Base-by-base conservation (phyloP, 2,888 invertebrate genomes). In the Melikaiella ostensackeni region DNA sequence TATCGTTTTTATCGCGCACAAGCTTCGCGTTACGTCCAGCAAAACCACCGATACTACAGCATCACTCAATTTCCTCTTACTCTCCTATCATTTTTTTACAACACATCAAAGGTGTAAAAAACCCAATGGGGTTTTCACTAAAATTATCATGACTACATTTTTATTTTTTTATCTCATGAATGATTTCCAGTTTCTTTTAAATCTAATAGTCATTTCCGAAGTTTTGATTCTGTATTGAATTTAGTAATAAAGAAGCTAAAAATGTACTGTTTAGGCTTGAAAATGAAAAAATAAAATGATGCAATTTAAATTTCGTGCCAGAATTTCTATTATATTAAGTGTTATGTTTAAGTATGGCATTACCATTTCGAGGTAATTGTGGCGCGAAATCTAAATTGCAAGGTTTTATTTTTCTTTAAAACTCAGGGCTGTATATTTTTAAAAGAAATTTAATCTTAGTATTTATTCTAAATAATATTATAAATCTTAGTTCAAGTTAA, bases 1-100 rank as follows among this genome's bases (percentile, higher is more conserved):
- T 90, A 87, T 89, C 86, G 86, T 88, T 87, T 87, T 87, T 84
- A 85, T 84, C 86, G 88, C 89, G 89, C 90, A 90, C 91, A 89
- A 90, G 89, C 87, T 89, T 91, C 88, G 84, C 85, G 80, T 79
- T 76, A 80, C 77, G 78, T 66, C 64, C n/a, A 9, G 33, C n/a
- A 63, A 62, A 63, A 63, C n/a, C 35, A n/a, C 19, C 13, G 21
- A 63, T 63, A 35, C 63, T 33, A 13, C n/a, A 35, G 19, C 9
- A 63, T 63, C 35, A 38, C 35, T 63, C 33, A 16, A 21, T 57
- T 62, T 62, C 35, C n/a, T 33, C n/a, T 62, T 33, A 4, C 33
- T 42, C n/a, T 42, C 21, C 27, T 9, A 21, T 27, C 11, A 46
- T 8, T 5, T 70, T 46, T 70, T 50, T 42, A 19, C 16, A 30